A percentile compares a stretch with the other conserved stretches of the same genome.
Evolutionary conservation across 2,113 vertebrate genomes (phyloP).

Genomic region (Rallus limicola): DNA sequence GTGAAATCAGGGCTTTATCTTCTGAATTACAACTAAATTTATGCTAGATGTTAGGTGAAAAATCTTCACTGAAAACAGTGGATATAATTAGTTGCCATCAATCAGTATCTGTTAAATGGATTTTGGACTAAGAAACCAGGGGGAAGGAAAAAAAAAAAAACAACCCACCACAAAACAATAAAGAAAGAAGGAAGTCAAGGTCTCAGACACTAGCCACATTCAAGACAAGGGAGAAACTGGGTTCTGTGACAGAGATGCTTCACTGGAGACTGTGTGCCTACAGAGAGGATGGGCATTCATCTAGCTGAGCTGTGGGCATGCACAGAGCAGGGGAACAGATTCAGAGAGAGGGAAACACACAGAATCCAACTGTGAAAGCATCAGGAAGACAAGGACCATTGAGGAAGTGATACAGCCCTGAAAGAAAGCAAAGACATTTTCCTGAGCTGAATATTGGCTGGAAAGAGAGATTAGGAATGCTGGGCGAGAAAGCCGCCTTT

Average conservation of each 20-base stretch:
- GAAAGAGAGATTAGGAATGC: background rate
- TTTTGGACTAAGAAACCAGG: background rate
- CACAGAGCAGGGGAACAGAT: background rate
- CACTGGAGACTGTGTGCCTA: background rate
- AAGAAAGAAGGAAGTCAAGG: background rate
- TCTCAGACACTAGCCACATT: background rate
- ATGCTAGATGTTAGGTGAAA: background rate
- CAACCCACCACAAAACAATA: background rate
- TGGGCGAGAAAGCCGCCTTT: background rate
- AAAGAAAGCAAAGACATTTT: background rate
- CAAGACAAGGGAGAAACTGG: background rate
- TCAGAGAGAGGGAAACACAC: background rate
- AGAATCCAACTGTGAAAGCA: conserved; percentile 24
- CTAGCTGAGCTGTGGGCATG: background rate
- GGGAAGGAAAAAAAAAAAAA: background rate
- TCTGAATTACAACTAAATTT: background rate
- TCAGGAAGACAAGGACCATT: conserved; percentile 8
- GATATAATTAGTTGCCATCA: background rate
- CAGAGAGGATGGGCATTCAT: background rate
- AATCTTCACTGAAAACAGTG: background rate
- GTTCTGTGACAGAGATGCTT: background rate
- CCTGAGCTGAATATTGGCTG: background rate
- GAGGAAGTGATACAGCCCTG: background rate
- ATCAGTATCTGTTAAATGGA: background rate
- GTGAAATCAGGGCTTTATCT: background rate